Conservation (phyloP, 2,888 invertebrate species). For the Boloria selene region DNA sequence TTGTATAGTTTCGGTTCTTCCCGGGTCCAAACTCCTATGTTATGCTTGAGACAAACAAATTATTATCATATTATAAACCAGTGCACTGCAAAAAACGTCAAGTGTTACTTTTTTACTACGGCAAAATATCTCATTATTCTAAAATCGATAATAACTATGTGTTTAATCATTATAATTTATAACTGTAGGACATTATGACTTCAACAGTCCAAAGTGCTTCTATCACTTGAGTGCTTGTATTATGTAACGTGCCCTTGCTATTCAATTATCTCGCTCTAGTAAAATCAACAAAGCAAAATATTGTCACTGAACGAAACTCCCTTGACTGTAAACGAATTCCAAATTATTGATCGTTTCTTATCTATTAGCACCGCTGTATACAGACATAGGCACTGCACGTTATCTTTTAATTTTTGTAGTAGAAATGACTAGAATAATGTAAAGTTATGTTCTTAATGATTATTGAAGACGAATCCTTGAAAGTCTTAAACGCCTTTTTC, state of each 20-base stretch:
- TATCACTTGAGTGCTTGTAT: neutral
- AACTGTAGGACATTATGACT: neutral
- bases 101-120: too few relatives aligned
- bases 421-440: neutral
- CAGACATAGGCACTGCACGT: neutral
- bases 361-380: neutral
- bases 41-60: too few relatives aligned
- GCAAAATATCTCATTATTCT: too few relatives aligned
- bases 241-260: slow-evolving; percentile 4
- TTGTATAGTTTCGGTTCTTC: too few relatives aligned
- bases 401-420: neutral
- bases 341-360: slow-evolving; percentile 17
- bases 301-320: neutral
- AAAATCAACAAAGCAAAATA: neutral
- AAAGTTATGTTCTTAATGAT: too few relatives aligned
- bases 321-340: neutral
- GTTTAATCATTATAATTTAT: too few relatives aligned
- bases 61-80: too few relatives aligned
- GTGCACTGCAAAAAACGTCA: too few relatives aligned
- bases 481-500: too few relatives aligned
- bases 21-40: too few relatives aligned
- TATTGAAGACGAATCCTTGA: too few relatives aligned
- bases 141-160: too few relatives aligned
- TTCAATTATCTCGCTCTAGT: slow-evolving; percentile 3
- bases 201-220: neutral